Base-by-base conservation (phyloP, 1,140 invertebrate genomes). In the Drosophila sucinea region DNA sequence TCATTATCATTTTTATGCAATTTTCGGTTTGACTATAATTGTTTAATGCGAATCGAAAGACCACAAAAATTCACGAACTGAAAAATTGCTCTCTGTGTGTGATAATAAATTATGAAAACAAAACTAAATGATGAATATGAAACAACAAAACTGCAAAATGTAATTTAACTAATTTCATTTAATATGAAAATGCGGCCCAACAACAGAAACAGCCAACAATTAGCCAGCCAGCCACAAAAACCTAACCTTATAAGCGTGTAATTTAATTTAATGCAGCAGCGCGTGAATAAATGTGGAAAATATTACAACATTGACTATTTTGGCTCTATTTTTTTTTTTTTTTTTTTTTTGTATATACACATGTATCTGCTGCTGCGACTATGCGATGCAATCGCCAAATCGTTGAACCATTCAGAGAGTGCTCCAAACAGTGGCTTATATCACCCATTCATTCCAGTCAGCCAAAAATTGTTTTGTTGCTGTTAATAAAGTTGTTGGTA, bases 201-300 rank as follows among this genome's bases (percentile, higher is more conserved):
- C 44, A 51, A 51, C 23, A 27, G 44, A 51, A 51, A 51, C 44
- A 51, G n/a, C 8, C 47, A 64, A 35, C 47, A 70, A 70, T 60
- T 56, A 25, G 63, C 65, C 60, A 77, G 74, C 35, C 73, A 77
- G 56, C 73, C 67, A 57, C 65, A 77, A 77, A 77, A 17, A 57
- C 60, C 67, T 66, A 17, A 57, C 60, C 67, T 66, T 70, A 77
- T 70, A 77, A 77, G 74, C 74, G 74, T 77, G 74, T 77, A 77
- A 77, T 77, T 77, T 77, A 77, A 77, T 77, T 77, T 77, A 77
- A 77, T 77, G 74, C 74, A 77, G 44, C 70, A 56, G 60, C 74
- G 74, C 74, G 74, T 77, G 74, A 77, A 77, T 77, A 77, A 77
- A 77, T 77, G 74, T 77, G 74, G 67, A 77, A 77, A 77, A 77